Evolutionary conservation across 2,888 invertebrate genomes (phyloP), one percentile per base, ranked within the genome.

Genomic region (Trissolcus japonicus): DNA sequence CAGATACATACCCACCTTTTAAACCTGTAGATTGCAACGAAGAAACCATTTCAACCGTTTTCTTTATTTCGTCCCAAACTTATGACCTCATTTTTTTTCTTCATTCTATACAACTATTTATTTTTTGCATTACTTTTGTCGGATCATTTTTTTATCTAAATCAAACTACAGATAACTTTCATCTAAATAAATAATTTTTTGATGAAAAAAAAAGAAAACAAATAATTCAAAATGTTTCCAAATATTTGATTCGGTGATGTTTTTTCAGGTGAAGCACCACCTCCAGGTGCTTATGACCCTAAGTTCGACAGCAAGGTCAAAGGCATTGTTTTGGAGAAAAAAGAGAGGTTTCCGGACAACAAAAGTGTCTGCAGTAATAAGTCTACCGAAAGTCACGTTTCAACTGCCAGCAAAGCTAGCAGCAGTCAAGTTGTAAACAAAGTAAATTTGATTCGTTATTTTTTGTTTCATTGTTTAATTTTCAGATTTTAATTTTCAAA

Each of bases 211-310:
- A n/a, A n/a, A 3, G n/a, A 53, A 53, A 21, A 53, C 16, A 9
- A 6, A 25, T 4, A 11, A 25, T 53, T 14, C 16, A 6, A 43
- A 13, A n/a, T 11, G 2, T 43, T n/a, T 48, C n/a, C n/a, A 16
- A 16, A n/a, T 9, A 16, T 48, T 14, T 59, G 46, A 14, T 21
- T 51, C 6, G 11, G 6, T 51, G 43, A 43, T n/a, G 11, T 72
- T 79, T 69, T 82, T 86, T 3, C 78, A 91, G 91, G 88, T 80
- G 88, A 88, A 75, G 90, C 89, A 29, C 91, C 91, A 41, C 90
- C 91, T 25, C 91, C 91, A 43, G 90, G 91, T 41, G 86, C 90
- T 3, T 91, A 91, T 76, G 90, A 91, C 81, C 90, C 91, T 4
- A 89, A 89, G 78, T 86, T 88, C 65, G 89, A 89, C 55, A 84